Base-by-base conservation (phyloP, 2,113 vertebrate genomes). In the Harpagus bidentatus region DNA sequence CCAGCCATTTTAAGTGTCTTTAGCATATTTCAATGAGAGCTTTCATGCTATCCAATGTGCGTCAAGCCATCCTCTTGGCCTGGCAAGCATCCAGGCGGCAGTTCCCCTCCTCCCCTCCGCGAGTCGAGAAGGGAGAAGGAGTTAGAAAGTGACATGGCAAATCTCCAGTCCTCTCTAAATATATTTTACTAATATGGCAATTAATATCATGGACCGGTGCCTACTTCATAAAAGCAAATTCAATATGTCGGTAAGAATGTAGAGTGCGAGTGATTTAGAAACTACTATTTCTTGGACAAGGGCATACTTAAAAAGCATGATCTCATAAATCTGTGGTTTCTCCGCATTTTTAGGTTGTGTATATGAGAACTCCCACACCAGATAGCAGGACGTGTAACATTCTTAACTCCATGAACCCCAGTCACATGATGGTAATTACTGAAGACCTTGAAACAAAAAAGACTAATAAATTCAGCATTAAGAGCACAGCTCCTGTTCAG, bases 361-460 rank as follows among this genome's bases (percentile, higher is more conserved):
- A 11, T 59, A 50, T 18, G 82, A 79, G 94, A 61, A 82, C 95
- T 95, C 97, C 95, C 90, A 95, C 78, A 56, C 72, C 95, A 88
- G 88, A 97, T 48, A 97, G 95, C 9, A 25, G 88, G 95, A 88
- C 58, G 3, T 94, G 91, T 95, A 96, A 93, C 93, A 97, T 86
- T 96, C 96, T 96, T 91, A 73, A 87, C 96, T 91, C 95, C 89
- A 73, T 80, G 95, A 98, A 88, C 96, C 94, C 78, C n/a, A 40
- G 94, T 76, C 88, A 95, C 94, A 89, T 26, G 45, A 67, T 25
- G 79, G 93, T 92, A 97, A 97, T 97, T 96, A 97, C 82, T 29
- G 84, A 55, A 96, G 97, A 97, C 96, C 45, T 93, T 72, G 93
- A 94, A 82, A 78, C 86, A 83, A 90, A 65, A 78, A 76, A 72